Percentiles rank a stretch among this genome's conserved stretches.
Evolutionary conservation across 2,113 vertebrate genomes (phyloP).

Genomic region (Hylia prasina): DNA sequence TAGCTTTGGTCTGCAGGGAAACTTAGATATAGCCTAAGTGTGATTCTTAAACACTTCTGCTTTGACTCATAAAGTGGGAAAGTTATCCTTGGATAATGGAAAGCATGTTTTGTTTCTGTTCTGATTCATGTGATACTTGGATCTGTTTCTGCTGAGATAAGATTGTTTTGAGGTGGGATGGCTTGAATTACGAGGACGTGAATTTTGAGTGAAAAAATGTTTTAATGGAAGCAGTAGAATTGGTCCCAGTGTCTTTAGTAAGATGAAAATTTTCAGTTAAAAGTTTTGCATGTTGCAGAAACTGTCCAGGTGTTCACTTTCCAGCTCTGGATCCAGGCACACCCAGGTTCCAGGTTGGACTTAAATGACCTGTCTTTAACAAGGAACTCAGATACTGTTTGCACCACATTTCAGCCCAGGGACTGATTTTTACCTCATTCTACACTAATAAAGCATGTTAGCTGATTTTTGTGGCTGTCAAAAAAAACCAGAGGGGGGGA

Average conservation of each 20-base stretch:
- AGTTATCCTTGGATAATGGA: neutral
- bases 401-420: neutral
- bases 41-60: neutral
- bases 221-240: neutral
- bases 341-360: neutral
- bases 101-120: neutral
- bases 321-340: neutral
- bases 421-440: conserved; percentile 71
- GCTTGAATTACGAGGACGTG: neutral
- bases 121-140: neutral
- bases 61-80: neutral
- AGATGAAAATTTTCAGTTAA: neutral
- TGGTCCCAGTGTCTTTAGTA: neutral
- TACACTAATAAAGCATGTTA: conserved; percentile 62
- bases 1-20: neutral
- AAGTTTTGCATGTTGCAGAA: neutral
- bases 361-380: neutral
- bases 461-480: conserved; percentile 60
- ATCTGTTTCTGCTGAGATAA: neutral
- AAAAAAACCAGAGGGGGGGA: no score
- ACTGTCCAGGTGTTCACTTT: neutral
- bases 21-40: neutral
- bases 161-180: neutral
- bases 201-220: neutral
- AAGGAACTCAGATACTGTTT: neutral